Percentiles rank a stretch among this genome's conserved stretches.
phyloP scores from a whole-genome alignment of 2,113 vertebrate species.

The Glareola pratincola region DNA sequence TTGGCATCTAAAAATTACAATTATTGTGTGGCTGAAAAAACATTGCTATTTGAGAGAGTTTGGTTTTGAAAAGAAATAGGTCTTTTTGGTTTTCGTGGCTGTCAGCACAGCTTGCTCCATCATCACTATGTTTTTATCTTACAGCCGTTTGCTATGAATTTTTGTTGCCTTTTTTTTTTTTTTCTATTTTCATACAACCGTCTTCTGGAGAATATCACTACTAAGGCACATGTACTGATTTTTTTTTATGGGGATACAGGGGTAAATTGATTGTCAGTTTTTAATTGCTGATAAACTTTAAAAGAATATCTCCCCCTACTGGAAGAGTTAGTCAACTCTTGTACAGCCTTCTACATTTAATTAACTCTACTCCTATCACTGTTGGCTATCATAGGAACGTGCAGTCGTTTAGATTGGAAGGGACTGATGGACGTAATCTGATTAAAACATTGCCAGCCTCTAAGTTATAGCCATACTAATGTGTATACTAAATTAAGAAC shows the following conservation, averaged over 20 bases:
- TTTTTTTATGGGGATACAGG: background rate
- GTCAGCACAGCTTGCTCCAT: background rate
- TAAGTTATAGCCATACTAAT: background rate
- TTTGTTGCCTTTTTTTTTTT: background rate
- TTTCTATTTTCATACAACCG: background rate
- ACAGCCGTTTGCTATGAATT: background rate
- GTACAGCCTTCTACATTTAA: background rate
- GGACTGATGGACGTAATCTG: background rate
- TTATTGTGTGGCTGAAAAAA: background rate
- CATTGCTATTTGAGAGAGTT: background rate
- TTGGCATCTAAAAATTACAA: background rate
- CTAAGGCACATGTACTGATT: background rate
- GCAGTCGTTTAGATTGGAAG: background rate
- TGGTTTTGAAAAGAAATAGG: background rate
- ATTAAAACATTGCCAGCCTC: background rate
- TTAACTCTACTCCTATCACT: background rate
- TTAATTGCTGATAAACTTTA: constrained; percentile 24
- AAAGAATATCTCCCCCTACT: constrained; percentile 46
- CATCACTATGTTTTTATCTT: background rate
- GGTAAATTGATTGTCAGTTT: background rate
- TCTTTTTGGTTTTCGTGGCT: background rate
- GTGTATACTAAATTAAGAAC: background rate
- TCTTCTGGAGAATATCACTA: background rate
- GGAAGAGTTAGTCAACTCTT: background rate
- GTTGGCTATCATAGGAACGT: background rate